phyloP scores from a whole-genome alignment of 2,797 vertebrate genomes.

The Prionace glauca region DNA sequence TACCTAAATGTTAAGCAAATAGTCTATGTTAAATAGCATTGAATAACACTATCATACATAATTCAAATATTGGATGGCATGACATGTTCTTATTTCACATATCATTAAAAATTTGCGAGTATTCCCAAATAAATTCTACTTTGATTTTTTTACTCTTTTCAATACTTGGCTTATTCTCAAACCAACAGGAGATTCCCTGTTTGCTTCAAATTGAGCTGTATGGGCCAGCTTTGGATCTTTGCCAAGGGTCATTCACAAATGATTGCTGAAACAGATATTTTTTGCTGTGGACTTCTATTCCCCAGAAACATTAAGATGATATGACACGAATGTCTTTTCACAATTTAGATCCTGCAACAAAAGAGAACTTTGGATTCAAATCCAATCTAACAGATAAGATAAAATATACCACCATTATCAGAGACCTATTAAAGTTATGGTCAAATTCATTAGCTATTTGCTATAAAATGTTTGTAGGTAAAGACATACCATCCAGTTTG shows the following conservation, averaged over 20 bases:
- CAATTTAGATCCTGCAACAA: neutral
- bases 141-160: neutral
- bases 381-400: neutral
- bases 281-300: neutral
- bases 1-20: conserved; percentile 56
- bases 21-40: neutral
- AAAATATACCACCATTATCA: neutral
- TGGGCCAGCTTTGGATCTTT: neutral
- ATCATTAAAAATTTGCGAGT: neutral
- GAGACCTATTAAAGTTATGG: neutral
- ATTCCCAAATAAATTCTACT: neutral
- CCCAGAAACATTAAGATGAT: neutral
- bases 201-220: neutral
- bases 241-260: neutral
- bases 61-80: neutral
- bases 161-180: neutral
- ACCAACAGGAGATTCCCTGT: neutral
- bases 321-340: neutral
- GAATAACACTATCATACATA: neutral
- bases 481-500: conserved; percentile 87
- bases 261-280: neutral
- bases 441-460: neutral
- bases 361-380: neutral
- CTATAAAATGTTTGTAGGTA: neutral
- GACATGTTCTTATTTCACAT: neutral